Evolutionary conservation across 92 coral and sea anemone species (phyloP).

Genomic region (Heliopora coerulea): DNA sequence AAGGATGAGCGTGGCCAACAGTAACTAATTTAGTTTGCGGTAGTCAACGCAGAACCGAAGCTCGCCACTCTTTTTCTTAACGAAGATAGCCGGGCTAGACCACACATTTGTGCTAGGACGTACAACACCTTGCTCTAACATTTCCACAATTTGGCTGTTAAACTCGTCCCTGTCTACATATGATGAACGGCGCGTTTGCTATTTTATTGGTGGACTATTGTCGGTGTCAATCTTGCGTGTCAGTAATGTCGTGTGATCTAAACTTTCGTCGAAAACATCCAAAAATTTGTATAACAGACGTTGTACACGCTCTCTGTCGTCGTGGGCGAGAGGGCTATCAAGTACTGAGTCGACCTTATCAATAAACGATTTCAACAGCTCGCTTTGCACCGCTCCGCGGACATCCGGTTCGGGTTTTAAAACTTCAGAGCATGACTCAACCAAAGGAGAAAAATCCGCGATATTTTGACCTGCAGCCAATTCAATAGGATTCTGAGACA

Average conservation of each 20-base stretch:
- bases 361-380: background rate
- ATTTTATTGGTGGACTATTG: slow-evolving; percentile 20
- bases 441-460: slow-evolving; percentile 46
- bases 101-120: slow-evolving; percentile 37
- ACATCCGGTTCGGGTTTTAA: background rate
- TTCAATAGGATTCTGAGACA: slow-evolving; percentile 30
- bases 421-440: slow-evolving; percentile 34
- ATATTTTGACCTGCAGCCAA: slow-evolving; percentile 38
- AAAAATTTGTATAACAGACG: slow-evolving; percentile 5
- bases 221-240: slow-evolving; percentile 23
- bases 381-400: slow-evolving; percentile 6
- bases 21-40: no score
- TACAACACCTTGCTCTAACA: slow-evolving; percentile 24
- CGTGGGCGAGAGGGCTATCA: background rate
- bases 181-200: slow-evolving; percentile 36
- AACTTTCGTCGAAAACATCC: slow-evolving; percentile 6
- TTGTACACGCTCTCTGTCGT: background rate
- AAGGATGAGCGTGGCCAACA: no score
- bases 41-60: no score
- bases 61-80: slow-evolving; percentile 30
- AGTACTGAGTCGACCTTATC: background rate
- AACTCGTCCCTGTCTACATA: slow-evolving; percentile 35
- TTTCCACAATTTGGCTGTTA: slow-evolving; percentile 30
- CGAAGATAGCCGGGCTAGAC: slow-evolving; percentile 36
- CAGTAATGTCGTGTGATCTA: no score